Percentiles rank a stretch among this genome's conserved stretches.
Conservation (phyloP, 2,113 vertebrate species). For the Brachyhypopomus gauderio region DNA sequence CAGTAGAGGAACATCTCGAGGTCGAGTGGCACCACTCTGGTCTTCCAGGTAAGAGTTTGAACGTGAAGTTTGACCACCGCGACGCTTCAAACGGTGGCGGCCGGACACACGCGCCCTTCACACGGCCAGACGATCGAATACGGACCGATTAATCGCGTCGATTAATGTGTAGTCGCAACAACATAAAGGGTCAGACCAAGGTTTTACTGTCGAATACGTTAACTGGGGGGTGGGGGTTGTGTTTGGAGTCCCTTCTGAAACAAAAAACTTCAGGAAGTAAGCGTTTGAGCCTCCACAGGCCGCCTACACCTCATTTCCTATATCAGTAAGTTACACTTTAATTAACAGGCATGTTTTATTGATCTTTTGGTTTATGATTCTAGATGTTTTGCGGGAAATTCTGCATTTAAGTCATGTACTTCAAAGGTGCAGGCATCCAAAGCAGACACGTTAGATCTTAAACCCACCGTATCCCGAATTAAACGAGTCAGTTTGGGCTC, state of each 20-base stretch:
- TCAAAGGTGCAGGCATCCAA: constrained; percentile 2
- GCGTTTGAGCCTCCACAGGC: not conserved
- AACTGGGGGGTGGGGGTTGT: not conserved
- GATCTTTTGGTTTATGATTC: not conserved
- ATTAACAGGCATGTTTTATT: not conserved
- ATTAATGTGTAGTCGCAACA: not conserved
- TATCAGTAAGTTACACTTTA: not conserved
- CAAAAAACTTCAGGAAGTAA: constrained; percentile 4
- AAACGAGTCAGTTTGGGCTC: not conserved
- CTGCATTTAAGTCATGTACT: not conserved
- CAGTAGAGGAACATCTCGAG: not conserved
- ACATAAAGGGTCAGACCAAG: not conserved
- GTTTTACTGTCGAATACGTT: not conserved
- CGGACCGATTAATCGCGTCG: not conserved
- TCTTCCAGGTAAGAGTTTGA: not conserved
- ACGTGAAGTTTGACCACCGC: not conserved
- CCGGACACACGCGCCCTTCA: not conserved
- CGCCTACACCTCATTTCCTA: not conserved
- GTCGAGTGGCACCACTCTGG: too few relatives aligned
- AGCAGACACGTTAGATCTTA: not conserved
- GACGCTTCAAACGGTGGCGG: not conserved
- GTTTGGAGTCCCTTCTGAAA: not conserved
- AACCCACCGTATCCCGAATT: not conserved
- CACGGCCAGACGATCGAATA: not conserved
- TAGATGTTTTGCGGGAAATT: not conserved